Evolutionary conservation across 1,140 invertebrate species (phyloP), one percentile per base, ranked within the genome.

Genomic region (Drosophila repleta): DNA sequence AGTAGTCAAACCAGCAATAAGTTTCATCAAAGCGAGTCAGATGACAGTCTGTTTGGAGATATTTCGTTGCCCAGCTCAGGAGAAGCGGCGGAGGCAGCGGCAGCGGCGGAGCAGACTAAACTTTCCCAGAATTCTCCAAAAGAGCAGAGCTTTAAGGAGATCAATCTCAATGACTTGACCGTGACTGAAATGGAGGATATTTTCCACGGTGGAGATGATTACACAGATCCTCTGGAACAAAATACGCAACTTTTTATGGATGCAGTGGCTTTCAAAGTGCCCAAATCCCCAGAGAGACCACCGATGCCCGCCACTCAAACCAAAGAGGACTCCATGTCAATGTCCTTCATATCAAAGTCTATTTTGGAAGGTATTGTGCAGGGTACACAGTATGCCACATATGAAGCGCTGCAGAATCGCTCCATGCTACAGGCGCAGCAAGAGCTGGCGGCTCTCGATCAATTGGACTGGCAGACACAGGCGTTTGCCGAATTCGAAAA

Each of bases 351-450:
- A 61, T 87, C 82, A 4, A 87, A 78, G 13, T 87, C 82, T 0
- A 32, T 87, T n/a, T 18, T 81, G 1, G 76, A 90, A 8, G 57
- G 78, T 20, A 71, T 75, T 35, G 67, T 91, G 24, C 58, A 67
- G n/a, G 90, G 88, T 35, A 76, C 77, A 0, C 90, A 91, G 37
- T 91, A 91, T 55, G 73, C 73, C 35, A 90, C 83, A 24, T 62
- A 60, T 20, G 72, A 88, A 21, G 57, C 70, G 17, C 48, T 78
- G 0, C 65, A 43, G 7, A 77, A 76, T 48, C 64, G 55, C 13
- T 79, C 71, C 6, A 74, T 75, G 52, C 29, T 58, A 2, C 58
- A 74, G 21, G 29, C 17, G 3, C 61, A 56, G 7, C 58, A 73
- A 17, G 69, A 76, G 1, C 26, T 60, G 0, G 41, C 48, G 7